Base-by-base conservation (phyloP, 2,888 invertebrate genomes). In the Barypeithes pellucidus region DNA sequence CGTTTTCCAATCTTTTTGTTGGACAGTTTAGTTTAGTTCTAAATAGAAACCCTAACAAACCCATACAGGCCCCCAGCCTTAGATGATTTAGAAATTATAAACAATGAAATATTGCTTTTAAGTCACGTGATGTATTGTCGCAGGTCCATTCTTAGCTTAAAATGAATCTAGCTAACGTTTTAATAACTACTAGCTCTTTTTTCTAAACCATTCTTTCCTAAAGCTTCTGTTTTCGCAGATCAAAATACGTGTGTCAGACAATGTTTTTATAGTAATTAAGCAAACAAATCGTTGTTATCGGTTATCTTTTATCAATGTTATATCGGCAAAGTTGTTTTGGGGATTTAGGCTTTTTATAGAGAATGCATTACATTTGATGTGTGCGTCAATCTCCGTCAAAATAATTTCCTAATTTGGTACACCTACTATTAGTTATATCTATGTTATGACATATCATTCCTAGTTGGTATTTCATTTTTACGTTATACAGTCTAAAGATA, bases 251-350 rank as follows among this genome's bases (percentile, higher is more conserved):
- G 36, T 67, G 67, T 74, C 57, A 66, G 66, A 71, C 74, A 74
- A 29, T 67, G 63, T 67, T 74, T 63, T 67, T 67, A 67, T 60
- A 54, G 66, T 67, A 74, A 71, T 54, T 60, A 69, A 47, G 73
- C 47, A 65, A 73, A 73, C 73, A 73, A 73, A 73, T 73, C 73
- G 61, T 59, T 54, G 57, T 73, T 68, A 73, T 73, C 73, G 65
- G 65, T 70, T 73, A 69, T 73, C 69, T 52, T n/a, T 73, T 69
- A 73, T 73, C 67, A 39, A 14, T 20, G 59, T 57, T 69, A 66
- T 72, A 60, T 73, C 50, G 45, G 29, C 9, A 61, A 43, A 61
- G 61, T 61, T 61, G 72, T 72, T 72, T 2, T 66, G 59, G 67
- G 60, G 72, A 71, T 71, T 71, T 66, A 52, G 67, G 45, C 67